Evolutionary conservation across 1,140 invertebrate species (phyloP).

Genomic region (Euura lappo): DNA sequence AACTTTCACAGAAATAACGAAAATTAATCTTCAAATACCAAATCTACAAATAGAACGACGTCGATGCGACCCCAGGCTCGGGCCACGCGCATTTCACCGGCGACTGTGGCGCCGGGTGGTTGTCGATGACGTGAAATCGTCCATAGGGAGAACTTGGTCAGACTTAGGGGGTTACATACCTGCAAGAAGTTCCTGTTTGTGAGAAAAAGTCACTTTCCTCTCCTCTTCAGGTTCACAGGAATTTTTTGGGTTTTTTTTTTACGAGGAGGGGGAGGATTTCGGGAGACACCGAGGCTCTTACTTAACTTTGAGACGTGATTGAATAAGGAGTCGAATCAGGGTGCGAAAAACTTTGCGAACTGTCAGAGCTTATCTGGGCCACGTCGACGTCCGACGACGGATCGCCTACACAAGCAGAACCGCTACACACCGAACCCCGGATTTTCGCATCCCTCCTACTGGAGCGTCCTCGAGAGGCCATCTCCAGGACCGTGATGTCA

Average conservation of each 20-base stretch:
- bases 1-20: too few species aligned
- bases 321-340: too few species aligned
- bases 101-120: constrained; percentile 3
- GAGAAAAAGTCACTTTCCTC: too few species aligned
- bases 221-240: neutral
- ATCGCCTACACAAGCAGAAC: constrained; percentile 1
- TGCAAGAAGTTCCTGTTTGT: neutral
- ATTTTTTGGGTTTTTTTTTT: too few species aligned
- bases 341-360: constrained; percentile 22
- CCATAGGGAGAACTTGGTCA: neutral
- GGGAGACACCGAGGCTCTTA: too few species aligned
- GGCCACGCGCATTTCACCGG: neutral
- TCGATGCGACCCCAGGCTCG: neutral
- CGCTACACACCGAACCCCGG: neutral
- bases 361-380: constrained; percentile 37
- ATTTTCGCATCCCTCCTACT: neutral
- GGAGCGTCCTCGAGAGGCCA: neutral
- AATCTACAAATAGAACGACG: too few species aligned
- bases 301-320: too few species aligned
- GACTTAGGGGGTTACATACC: neutral
- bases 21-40: too few species aligned
- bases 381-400: constrained; percentile 32
- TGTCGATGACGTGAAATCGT: constrained; percentile 1
- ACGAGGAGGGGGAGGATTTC: too few species aligned
- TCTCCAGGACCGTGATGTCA: constrained; percentile 1